A percentile compares a stretch with the other conserved stretches of the same genome.
These are phyloP conservation scores for Tetragonula carbonaria DNA, from an alignment of 2,888 invertebrate genomes.

Conservation along the genomic window DNA sequence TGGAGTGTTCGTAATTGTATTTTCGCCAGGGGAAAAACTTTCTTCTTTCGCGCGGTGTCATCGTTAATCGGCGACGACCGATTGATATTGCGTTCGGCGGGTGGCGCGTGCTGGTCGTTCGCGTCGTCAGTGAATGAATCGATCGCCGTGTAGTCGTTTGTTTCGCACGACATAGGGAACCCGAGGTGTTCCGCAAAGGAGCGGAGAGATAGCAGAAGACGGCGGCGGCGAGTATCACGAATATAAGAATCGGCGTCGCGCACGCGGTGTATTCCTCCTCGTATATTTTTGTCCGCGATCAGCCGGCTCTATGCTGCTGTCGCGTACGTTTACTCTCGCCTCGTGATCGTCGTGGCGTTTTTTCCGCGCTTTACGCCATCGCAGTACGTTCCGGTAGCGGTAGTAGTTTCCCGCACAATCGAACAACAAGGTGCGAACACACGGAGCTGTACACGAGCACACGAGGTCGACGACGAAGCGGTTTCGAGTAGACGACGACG, in stretches of 20 bases:
- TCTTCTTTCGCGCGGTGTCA: background rate
- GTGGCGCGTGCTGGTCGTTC: constrained; percentile 24
- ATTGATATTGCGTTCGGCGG: background rate
- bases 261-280: constrained; percentile 57
- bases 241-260: constrained; percentile 37
- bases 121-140: constrained; percentile 30
- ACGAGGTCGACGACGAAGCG: constrained; percentile 37
- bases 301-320: constrained; percentile 51
- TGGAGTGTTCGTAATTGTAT: constrained; percentile 55
- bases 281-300: constrained; percentile 35
- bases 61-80: constrained; percentile 2
- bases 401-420: constrained; percentile 13
- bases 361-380: constrained; percentile 20
- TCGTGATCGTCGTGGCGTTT: constrained; percentile 62
- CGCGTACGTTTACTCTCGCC: constrained; percentile 20
- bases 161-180: constrained; percentile 26
- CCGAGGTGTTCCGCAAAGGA: background rate
- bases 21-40: constrained; percentile 42
- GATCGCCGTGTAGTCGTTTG: constrained; percentile 37
- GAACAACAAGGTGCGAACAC: constrained; percentile 20
- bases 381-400: constrained; percentile 27
- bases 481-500: constrained; percentile 54
- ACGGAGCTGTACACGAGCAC: constrained; percentile 27
- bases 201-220: constrained; percentile 43
- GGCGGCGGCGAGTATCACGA: constrained; percentile 31